Evolutionary conservation across 1,140 invertebrate genomes (phyloP), one percentile per base, ranked within the genome.

Genomic region (Anoplolepis gracilipes): DNA sequence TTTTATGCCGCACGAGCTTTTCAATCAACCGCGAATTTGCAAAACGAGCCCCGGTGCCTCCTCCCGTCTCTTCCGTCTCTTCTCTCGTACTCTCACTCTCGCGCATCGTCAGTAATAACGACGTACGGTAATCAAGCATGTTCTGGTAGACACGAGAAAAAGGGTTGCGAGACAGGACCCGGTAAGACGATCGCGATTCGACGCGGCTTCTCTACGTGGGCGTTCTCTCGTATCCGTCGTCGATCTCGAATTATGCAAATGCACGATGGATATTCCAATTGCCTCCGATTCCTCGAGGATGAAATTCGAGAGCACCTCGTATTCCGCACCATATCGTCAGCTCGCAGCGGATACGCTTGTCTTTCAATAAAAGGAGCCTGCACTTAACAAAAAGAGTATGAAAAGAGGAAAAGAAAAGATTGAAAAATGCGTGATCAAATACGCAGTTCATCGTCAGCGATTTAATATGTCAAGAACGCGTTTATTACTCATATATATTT

Each of bases 1-100:
- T 69, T 88, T 62, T 70, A 67, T 79, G 22, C 61, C 49, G 33
- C 65, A 70, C 85, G 85, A 88, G 86, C 88, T 92, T 93, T 93
- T 93, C 92, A 93, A 92, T 93, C 90, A 93, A 84, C 89, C 85
- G 88, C 87, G 82, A 93, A 92, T 93, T 92, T 94, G 86, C 91
- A 86, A 93, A 92, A 93, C 90, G 87, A 92, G 88, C 89, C 89
- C 79, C 22, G 84, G 46, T 49, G 33, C 62, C 28, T 11, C 57
- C 53, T 22, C 36, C n/a, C 30, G 4, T 30, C 46, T 42, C n/a
- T 42, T 22, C 67, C 49, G 65, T 19, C 30, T 49, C 10, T 10
- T 22, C 57, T 49, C 28, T 70, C 62, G 65, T 67, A n/a, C n/a
- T 55, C 28, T n/a, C 61, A 19, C n/a, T n/a, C 49, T 28, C 59